Conservation (phyloP, 2,888 invertebrate genomes). For the Papilio elwesi region DNA sequence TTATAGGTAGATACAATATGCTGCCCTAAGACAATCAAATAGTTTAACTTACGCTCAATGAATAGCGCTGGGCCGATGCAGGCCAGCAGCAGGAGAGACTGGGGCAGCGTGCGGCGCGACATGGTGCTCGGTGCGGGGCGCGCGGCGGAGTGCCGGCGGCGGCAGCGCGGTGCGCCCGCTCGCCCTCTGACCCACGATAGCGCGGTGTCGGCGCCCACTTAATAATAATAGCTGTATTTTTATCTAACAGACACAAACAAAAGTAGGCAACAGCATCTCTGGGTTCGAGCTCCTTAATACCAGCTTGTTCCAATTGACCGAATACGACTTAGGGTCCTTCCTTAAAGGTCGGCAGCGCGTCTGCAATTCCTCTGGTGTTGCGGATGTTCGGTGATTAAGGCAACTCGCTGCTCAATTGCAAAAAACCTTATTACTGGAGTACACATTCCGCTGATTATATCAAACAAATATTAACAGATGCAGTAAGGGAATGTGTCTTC, state of each 20-base stretch:
- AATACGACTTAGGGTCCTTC: too few species aligned
- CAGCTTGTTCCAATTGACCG: too few species aligned
- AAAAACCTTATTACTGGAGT: too few species aligned
- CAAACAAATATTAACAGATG: too few species aligned
- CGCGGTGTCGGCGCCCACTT: slow-evolving; percentile 8
- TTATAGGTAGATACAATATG: too few species aligned
- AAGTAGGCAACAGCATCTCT: neutral
- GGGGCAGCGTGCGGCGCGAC: neutral
- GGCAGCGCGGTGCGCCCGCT: neutral
- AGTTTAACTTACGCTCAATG: slow-evolving; percentile 58
- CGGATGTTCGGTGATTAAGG: too few species aligned
- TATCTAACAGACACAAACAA: neutral
- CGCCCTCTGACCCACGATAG: slow-evolving; percentile 28
- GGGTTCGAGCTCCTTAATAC: too few species aligned
- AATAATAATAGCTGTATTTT: neutral
- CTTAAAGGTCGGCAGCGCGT: too few species aligned
- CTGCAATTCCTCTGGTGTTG: too few species aligned
- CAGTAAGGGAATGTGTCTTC: too few species aligned
- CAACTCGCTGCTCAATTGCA: too few species aligned
- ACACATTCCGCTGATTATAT: too few species aligned
- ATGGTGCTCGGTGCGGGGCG: neutral
- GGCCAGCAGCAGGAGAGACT: neutral
- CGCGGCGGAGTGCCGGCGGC: neutral
- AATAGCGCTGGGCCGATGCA: slow-evolving; percentile 48
- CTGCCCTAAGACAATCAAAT: neutral